A percentile compares a stretch with the other conserved stretches of the same genome.
Conservation (phyloP, 2,113 vertebrate genomes). For the Mirza zaza region DNA sequence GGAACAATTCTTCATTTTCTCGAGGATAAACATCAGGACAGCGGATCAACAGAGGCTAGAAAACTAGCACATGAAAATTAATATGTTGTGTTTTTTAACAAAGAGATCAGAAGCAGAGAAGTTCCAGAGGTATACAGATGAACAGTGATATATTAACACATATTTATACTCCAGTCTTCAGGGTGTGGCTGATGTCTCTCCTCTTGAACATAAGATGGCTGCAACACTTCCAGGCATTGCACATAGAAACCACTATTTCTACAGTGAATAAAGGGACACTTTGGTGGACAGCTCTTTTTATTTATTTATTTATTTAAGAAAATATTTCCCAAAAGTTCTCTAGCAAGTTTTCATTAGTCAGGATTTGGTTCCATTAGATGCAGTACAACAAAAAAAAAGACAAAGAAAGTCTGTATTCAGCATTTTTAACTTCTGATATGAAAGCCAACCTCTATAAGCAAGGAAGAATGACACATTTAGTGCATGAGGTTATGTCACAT, state of each 20-base stretch:
- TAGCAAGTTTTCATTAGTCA: background rate
- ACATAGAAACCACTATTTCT: background rate
- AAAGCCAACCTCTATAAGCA: background rate
- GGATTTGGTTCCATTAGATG: background rate
- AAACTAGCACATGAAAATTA: background rate
- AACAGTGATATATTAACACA: background rate
- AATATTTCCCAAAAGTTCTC: background rate
- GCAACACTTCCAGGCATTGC: rapidly evolving
- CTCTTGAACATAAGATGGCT: background rate
- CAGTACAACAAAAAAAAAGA: background rate
- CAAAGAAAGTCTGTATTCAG: background rate
- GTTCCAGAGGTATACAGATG: background rate
- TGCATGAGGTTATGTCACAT: background rate
- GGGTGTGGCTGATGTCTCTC: rapidly evolving
- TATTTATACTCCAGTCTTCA: background rate
- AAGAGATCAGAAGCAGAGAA: background rate
- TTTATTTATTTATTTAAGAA: background rate
- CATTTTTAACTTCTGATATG: background rate
- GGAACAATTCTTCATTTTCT: background rate
- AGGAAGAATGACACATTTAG: background rate
- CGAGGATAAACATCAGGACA: background rate
- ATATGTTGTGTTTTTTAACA: background rate
- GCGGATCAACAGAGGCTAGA: background rate
- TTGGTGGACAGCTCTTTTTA: background rate
- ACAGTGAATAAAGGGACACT: background rate